Evolutionary conservation across 1,140 invertebrate genomes (phyloP).

Genomic region (Microplitis demolitor): DNA sequence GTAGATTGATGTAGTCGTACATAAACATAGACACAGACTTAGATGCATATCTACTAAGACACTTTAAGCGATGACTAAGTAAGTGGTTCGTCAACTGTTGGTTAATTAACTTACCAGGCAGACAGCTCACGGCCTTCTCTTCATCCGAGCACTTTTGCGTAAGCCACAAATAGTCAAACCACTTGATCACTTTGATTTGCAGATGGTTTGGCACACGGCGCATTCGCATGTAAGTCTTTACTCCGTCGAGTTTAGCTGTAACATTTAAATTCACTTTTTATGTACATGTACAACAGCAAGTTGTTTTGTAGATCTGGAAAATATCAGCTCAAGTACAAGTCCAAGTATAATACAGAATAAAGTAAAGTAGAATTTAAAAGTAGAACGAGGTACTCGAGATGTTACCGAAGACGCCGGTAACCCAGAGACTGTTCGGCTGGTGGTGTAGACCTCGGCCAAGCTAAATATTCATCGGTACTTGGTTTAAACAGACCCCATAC

Average conservation of each 20-base stretch:
- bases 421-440: not conserved
- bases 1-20: not conserved
- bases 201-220: slow-evolving; percentile 91
- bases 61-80: not conserved
- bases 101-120: slow-evolving; percentile 69
- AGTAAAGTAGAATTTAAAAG: no score
- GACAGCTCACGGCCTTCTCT: slow-evolving; percentile 91
- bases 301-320: not conserved
- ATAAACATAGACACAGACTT: not conserved
- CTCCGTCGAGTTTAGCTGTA: slow-evolving; percentile 95
- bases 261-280: slow-evolving; percentile 40
- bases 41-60: no score
- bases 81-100: not conserved
- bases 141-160: slow-evolving; percentile 98
- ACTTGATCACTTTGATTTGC: slow-evolving; percentile 97
- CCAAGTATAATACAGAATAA: no score
- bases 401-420: no score
- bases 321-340: no score
- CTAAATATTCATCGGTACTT: slow-evolving; percentile 17
- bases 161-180: slow-evolving; percentile 99
- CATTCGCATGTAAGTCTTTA: slow-evolving; percentile 99
- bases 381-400: no score
- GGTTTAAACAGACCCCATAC: not conserved
- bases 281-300: not conserved
- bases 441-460: not conserved